Evolutionary conservation across 2,113 vertebrate species (phyloP).

Genomic region (Eubucco bourcierii): DNA sequence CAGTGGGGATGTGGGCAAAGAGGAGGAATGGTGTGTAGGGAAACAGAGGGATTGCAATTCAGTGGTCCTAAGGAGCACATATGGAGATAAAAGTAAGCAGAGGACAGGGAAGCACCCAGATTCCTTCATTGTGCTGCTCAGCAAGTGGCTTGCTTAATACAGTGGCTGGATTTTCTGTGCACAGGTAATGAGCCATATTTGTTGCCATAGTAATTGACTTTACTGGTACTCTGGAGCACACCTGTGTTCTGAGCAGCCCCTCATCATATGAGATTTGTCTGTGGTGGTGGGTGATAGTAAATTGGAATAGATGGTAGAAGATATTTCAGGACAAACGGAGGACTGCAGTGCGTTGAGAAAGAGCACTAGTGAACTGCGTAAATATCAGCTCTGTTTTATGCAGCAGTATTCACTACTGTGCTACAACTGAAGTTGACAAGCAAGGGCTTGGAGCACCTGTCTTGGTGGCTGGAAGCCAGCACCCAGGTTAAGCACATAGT

Average conservation of each 20-base stretch:
- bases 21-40: background rate
- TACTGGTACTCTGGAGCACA: background rate
- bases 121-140: background rate
- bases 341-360: background rate
- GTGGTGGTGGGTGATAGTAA: background rate
- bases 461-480: background rate
- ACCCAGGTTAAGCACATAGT: background rate
- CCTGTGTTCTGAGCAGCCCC: background rate
- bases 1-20: background rate
- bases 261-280: background rate
- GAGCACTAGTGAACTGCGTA: background rate
- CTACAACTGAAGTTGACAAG: background rate
- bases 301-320: background rate
- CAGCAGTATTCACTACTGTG: background rate
- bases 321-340: background rate
- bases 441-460: background rate
- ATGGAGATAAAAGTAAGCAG: background rate
- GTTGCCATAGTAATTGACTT: background rate
- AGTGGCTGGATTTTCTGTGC: background rate
- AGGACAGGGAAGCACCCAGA: background rate
- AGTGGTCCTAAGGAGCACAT: fast-evolving
- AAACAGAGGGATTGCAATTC: background rate
- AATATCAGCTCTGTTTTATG: background rate
- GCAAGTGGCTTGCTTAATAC: background rate
- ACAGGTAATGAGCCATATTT: background rate